phyloP scores from a whole-genome alignment of 2,888 invertebrate species.

The Rhagonycha fulva region DNA sequence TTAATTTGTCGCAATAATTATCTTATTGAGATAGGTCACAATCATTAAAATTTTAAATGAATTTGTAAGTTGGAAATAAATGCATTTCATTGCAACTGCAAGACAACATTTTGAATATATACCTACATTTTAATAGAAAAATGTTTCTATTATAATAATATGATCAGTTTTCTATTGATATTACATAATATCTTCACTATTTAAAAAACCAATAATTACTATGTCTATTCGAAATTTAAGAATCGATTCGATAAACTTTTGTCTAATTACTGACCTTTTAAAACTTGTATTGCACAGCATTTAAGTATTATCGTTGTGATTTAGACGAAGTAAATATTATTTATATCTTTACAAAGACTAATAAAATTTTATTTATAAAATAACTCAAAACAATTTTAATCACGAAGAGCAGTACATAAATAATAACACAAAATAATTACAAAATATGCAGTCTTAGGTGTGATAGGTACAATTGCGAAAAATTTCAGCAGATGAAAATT shows the following conservation, averaged over 20 bases:
- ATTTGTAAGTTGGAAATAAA: too few species aligned
- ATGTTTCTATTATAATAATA: too few species aligned
- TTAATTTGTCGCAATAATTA: background rate
- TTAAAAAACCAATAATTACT: too few species aligned
- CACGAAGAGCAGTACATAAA: background rate
- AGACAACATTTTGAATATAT: too few species aligned
- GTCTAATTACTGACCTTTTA: background rate
- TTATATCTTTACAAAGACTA: background rate
- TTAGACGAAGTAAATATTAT: background rate
- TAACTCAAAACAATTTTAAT: background rate
- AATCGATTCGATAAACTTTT: background rate
- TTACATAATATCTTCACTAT: too few species aligned
- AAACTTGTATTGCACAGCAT: background rate
- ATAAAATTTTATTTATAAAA: background rate
- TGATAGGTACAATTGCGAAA: too few species aligned
- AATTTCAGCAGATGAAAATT: too few species aligned
- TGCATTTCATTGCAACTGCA: too few species aligned
- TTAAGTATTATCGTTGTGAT: background rate
- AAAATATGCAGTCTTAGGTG: background rate
- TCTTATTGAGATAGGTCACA: background rate
- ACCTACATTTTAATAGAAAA: too few species aligned
- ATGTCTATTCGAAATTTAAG: background rate
- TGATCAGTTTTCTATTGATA: too few species aligned
- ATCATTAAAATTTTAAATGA: too few species aligned
- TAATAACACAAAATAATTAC: background rate